These are phyloP conservation scores for Porites lobata DNA, from an alignment of 92 coral and sea anemone species.

Conservation along the genomic window DNA sequence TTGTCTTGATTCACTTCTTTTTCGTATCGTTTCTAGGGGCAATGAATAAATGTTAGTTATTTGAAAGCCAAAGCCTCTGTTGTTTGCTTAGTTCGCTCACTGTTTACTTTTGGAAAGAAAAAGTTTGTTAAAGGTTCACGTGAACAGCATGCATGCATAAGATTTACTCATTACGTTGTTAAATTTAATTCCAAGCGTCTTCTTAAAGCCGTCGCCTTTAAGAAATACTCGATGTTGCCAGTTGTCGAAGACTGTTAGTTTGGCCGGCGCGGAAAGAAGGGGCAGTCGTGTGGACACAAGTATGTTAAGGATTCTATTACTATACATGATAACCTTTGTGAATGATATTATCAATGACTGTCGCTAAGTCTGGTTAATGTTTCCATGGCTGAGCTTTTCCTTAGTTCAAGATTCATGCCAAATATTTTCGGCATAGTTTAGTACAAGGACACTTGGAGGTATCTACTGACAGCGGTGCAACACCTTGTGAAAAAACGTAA, in stretches of 20 bases:
- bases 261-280: not conserved
- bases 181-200: not conserved
- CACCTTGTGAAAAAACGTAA: not conserved
- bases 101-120: constrained; percentile 23
- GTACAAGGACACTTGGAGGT: not conserved
- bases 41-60: constrained; percentile 16
- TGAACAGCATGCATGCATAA: constrained; percentile 73
- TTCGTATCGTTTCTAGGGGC: constrained; percentile 25
- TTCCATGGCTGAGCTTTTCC: constrained; percentile 1
- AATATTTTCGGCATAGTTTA: not conserved
- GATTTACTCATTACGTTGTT: constrained; percentile 29
- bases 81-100: constrained; percentile 12
- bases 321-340: not conserved
- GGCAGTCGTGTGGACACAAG: not conserved
- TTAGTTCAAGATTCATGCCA: not conserved
- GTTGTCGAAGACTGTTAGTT: not conserved
- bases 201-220: not conserved
- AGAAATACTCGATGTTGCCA: not conserved
- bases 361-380: constrained; percentile 3
- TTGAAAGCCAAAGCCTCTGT: not conserved
- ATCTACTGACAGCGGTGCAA: not conserved
- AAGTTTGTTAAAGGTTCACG: constrained; percentile 47
- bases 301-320: not conserved
- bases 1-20: not conserved
- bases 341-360: not conserved